phyloP scores from a whole-genome alignment of 2,888 invertebrate genomes.

The Torymus tubicola region DNA sequence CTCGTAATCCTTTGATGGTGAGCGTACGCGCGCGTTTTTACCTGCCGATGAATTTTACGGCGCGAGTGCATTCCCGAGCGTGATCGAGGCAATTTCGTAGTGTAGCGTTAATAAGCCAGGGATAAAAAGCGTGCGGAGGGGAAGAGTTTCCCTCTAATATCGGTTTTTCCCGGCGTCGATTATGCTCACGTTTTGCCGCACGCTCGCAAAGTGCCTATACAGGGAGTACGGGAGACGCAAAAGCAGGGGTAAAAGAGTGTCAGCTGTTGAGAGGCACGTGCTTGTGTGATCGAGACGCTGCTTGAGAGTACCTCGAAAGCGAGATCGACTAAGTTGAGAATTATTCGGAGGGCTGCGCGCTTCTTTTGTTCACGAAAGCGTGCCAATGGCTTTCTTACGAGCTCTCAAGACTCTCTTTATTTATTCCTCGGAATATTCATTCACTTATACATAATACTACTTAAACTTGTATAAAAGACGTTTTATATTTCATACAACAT shows the following conservation, averaged over 20 bases:
- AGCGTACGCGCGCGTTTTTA: slow-evolving; percentile 12
- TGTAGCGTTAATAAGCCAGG: too few species aligned
- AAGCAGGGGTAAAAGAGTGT: not conserved
- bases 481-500: too few species aligned
- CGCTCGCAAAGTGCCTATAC: too few species aligned
- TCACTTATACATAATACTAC: too few species aligned
- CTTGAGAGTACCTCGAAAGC: too few species aligned
- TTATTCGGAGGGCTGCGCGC: not conserved
- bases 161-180: slow-evolving; percentile 39
- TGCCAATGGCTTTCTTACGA: too few species aligned
- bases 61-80: too few species aligned
- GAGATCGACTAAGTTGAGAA: slow-evolving; percentile 24
- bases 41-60: slow-evolving; percentile 37
- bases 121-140: too few species aligned
- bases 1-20: slow-evolving; percentile 38
- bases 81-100: too few species aligned
- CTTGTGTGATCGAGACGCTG: slow-evolving; percentile 5
- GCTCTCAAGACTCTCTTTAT: too few species aligned
- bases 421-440: too few species aligned
- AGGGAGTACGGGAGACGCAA: not conserved
- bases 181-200: not conserved
- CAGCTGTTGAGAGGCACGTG: slow-evolving; percentile 18
- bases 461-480: too few species aligned
- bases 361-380: not conserved
- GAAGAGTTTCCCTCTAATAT: not conserved